A percentile compares a stretch with the other conserved stretches of the same genome.
These are phyloP conservation scores for Trichoplusia ni DNA, from an alignment of 1,140 invertebrate genomes.

Conservation along the genomic window DNA sequence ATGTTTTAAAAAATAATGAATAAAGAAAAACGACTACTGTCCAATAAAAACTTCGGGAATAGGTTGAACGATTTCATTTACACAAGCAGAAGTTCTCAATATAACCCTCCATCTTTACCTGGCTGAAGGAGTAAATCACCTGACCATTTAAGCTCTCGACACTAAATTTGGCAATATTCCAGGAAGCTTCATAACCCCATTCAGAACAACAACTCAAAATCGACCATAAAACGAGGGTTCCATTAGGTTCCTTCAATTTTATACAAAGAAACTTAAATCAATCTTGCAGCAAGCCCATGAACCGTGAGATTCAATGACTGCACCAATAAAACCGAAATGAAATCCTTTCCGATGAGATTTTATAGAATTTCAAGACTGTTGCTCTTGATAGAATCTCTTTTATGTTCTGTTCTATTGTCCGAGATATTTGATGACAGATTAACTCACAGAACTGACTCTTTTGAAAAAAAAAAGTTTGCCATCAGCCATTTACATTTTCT, in stretches of 20 bases:
- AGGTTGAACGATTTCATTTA: no score
- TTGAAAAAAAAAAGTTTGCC: no score
- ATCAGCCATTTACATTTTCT: no score
- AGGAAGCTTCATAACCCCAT: neutral
- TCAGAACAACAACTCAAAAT: conserved; percentile 1
- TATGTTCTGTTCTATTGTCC: conserved; percentile 21
- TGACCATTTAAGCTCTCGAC: no score
- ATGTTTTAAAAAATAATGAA: no score
- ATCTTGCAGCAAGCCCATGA: conserved; percentile 19
- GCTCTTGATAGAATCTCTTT: conserved; percentile 32
- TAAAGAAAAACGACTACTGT: no score
- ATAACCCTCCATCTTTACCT: no score
- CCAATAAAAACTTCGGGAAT: no score
- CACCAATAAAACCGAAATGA: conserved; percentile 31
- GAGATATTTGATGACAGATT: conserved; percentile 3
- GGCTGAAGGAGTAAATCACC: no score
- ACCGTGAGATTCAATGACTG: conserved; percentile 29
- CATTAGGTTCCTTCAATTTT: conserved; percentile 12
- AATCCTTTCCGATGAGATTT: conserved; percentile 29
- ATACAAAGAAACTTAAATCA: conserved; percentile 30
- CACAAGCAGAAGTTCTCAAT: no score
- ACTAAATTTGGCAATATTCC: neutral
- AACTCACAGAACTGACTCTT: no score
- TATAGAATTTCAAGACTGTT: conserved; percentile 30
- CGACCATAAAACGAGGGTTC: neutral